Evolutionary conservation across 2,113 vertebrate genomes (phyloP).

Genomic region (Clarias magur): DNA sequence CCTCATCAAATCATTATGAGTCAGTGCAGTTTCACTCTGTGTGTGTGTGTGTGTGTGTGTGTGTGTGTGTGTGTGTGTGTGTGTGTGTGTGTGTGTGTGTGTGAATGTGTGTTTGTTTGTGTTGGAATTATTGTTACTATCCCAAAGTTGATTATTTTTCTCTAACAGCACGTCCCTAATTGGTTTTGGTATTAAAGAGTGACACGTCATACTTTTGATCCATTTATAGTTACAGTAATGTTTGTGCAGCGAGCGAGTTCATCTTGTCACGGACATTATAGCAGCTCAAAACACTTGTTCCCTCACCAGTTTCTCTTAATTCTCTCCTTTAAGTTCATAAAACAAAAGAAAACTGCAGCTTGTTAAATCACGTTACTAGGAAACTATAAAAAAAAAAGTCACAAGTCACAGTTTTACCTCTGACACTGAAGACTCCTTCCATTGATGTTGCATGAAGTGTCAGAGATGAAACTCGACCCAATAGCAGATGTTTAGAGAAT

Average conservation of each 20-base stretch:
- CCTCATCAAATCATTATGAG: neutral
- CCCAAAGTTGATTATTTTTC: neutral
- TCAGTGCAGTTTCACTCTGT: neutral
- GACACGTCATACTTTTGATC: neutral
- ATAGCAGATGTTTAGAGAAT: too few relatives aligned
- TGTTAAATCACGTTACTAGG: too few relatives aligned
- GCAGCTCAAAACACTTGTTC: neutral
- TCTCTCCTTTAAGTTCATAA: neutral
- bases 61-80: too few relatives aligned
- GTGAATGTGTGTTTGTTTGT: too few relatives aligned
- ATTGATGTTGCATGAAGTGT: too few relatives aligned
- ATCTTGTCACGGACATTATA: neutral
- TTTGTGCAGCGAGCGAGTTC: neutral
- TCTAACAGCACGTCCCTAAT: neutral
- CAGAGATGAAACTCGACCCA: too few relatives aligned
- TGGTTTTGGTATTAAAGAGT: neutral
- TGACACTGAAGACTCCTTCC: neutral
- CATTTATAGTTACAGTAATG: neutral
- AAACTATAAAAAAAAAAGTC: too few relatives aligned
- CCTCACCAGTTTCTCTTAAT: neutral
- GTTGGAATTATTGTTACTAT: too few relatives aligned
- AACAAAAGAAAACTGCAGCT: too few relatives aligned
- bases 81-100: neutral
- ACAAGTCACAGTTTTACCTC: neutral
- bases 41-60: neutral